These are phyloP conservation scores for Saccopteryx bilineata DNA, from an alignment of 2,113 vertebrate species.

Conservation along the genomic window DNA sequence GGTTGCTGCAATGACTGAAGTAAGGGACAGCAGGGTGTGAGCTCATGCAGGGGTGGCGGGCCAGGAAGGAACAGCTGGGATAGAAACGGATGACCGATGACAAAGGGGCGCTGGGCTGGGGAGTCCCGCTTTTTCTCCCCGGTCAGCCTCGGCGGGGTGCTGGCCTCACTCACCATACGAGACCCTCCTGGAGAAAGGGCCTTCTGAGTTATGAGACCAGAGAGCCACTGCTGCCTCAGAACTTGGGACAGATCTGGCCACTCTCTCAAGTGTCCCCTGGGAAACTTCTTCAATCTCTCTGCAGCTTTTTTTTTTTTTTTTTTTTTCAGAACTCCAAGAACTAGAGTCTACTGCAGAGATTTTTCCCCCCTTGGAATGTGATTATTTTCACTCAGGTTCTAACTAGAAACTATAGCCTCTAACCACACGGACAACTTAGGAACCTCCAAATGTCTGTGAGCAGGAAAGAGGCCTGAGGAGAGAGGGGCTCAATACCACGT, in stretches of 20 bases:
- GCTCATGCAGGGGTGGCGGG: background rate
- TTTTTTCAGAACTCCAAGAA: background rate
- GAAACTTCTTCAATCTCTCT: background rate
- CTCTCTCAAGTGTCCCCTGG: background rate
- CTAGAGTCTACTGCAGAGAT: background rate
- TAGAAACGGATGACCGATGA: background rate
- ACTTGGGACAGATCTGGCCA: background rate
- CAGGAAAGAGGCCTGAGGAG: background rate
- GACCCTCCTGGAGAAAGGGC: too few relatives aligned
- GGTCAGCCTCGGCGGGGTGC: background rate
- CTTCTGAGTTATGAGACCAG: fast-evolving
- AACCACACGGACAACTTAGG: background rate
- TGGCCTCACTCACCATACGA: fast-evolving
- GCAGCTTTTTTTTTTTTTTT: fast-evolving
- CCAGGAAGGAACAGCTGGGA: background rate
- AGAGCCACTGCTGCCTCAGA: background rate
- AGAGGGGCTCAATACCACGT: background rate
- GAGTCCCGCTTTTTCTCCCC: background rate
- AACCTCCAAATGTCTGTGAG: background rate
- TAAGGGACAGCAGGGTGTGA: background rate
- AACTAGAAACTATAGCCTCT: background rate
- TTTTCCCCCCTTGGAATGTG: background rate
- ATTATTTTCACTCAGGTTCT: background rate
- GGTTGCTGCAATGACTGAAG: background rate
- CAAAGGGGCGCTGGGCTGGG: background rate